Base-by-base conservation (phyloP, 2,113 vertebrate genomes). In the Heliornis fulica region DNA sequence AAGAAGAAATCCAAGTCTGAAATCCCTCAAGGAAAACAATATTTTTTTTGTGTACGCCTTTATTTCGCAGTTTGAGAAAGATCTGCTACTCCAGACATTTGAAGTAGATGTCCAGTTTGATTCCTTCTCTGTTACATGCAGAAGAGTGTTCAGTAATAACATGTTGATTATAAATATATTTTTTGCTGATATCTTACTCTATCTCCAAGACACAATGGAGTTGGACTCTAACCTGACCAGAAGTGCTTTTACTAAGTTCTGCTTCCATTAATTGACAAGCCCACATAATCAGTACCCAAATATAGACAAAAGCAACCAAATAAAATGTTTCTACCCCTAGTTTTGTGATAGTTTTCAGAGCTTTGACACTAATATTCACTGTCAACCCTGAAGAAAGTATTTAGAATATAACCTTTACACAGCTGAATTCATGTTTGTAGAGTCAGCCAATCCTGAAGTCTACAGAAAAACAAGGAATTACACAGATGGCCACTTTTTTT, bases 391-490 rank as follows among this genome's bases (percentile, higher is more conserved):
- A 83, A 63, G 16, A 56, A 5, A 5, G 21, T 57, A 31, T 72
- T 61, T 83, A 71, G 6, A 29, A 19, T 25, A 66, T 82, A 56
- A 7, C 10, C 4, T 72, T 63, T 68, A 17, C n/a, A 28, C 2
- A 3, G 9, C 7, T 64, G n/a, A 72, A 59, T 11, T 32, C 12
- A 32, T 0, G 0, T 46, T n/a, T 78, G 10, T 48, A 69, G 54
- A 34, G 78, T 74, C 56, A 64, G 12, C 3, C 38, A 59, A 43
- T 68, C n/a, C 17, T 79, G 43, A 78, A 82, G n/a, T 57, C 64
- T 68, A 36, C 22, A 83, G 31, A 74, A 83, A 83, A 59, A 1
- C 4, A 31, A 64, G 19, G 9, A 83, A 28, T 59, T 59, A 26
- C n/a, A n/a, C n/a, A 59, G 16, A 28, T 1, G 1, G 20, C 21